These are phyloP conservation scores for Ceyx margarethae DNA, from an alignment of 2,113 vertebrate species.

Conservation along the genomic window DNA sequence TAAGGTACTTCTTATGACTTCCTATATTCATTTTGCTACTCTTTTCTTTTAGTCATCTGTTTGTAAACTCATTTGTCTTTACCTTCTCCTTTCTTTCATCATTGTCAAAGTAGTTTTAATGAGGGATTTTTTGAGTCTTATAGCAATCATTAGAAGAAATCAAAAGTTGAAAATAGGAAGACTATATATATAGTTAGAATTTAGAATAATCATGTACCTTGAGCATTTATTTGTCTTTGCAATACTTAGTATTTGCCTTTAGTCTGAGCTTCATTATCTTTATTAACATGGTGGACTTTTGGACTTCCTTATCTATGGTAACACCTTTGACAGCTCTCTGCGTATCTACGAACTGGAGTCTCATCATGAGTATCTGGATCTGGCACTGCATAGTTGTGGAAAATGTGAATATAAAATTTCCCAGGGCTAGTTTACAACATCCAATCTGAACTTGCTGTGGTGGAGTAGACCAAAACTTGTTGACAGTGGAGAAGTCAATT, in stretches of 20 bases:
- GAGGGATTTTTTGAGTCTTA: not conserved
- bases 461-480: not conserved
- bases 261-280: not conserved
- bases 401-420: not conserved
- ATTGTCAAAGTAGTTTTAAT: not conserved
- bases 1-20: slow-evolving; percentile 52
- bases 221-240: not conserved
- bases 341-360: not conserved
- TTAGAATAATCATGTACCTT: not conserved
- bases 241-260: not conserved
- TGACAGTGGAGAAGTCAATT: not conserved
- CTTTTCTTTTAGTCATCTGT: slow-evolving; percentile 56
- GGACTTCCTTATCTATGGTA: not conserved
- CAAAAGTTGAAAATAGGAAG: not conserved
- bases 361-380: not conserved
- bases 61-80: slow-evolving; percentile 57
- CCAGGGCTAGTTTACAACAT: not conserved
- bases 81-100: slow-evolving; percentile 17
- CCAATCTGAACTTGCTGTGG: not conserved
- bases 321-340: not conserved
- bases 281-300: not conserved
- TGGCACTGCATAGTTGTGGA: not conserved
- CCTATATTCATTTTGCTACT: slow-evolving; percentile 35
- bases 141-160: not conserved
- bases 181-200: not conserved